A percentile compares a stretch with the other conserved stretches of the same genome.
Conservation (phyloP, 2,113 vertebrate genomes). For the Tupaia tana region DNA sequence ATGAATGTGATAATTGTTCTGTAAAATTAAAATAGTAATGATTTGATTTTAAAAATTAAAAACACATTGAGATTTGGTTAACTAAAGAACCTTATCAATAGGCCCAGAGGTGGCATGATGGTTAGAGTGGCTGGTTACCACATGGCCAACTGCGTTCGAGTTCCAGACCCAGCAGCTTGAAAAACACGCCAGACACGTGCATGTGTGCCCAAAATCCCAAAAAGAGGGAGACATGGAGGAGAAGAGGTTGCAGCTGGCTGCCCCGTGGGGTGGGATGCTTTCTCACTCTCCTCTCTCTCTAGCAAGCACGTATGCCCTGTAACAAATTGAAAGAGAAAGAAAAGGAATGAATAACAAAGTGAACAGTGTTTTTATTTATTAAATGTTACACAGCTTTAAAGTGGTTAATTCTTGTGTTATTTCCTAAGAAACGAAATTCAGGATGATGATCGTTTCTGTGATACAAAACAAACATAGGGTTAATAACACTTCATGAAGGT, state of each 20-base stretch:
- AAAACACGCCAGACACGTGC: too few relatives aligned
- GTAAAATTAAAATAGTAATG: background rate
- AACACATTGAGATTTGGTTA: background rate
- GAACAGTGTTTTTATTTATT: background rate
- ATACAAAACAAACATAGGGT: slow-evolving; percentile 1
- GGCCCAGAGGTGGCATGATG: background rate
- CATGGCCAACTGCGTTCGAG: too few relatives aligned
- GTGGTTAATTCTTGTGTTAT: background rate
- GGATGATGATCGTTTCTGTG: background rate
- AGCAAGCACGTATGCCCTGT: too few relatives aligned
- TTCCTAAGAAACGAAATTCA: background rate
- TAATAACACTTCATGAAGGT: background rate
- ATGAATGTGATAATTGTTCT: background rate
- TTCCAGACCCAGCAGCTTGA: too few relatives aligned
- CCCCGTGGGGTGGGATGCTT: too few relatives aligned
- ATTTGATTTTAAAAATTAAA: background rate
- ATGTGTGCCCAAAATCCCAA: too few relatives aligned
- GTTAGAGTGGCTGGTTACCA: too few relatives aligned
- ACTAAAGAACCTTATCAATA: background rate
- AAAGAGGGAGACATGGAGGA: too few relatives aligned
- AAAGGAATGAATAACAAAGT: too few relatives aligned
- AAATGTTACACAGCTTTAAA: background rate
- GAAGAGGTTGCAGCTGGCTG: too few relatives aligned
- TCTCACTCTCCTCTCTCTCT: too few relatives aligned
- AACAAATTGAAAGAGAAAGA: too few relatives aligned